Evolutionary conservation across 2,888 invertebrate genomes (phyloP).

Genomic region (Neoaliturus tenellus): DNA sequence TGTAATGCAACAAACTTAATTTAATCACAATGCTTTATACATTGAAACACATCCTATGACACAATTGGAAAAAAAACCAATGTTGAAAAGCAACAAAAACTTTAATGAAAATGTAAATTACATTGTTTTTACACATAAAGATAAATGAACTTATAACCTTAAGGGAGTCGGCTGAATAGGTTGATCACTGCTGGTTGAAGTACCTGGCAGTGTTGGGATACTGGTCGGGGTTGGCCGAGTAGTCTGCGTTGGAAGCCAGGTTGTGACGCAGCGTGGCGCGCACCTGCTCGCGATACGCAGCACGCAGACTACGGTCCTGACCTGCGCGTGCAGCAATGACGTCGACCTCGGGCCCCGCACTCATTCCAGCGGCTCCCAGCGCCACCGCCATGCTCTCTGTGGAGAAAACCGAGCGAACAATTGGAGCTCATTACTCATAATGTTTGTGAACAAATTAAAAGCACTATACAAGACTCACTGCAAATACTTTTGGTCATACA

Average conservation of each 20-base stretch:
- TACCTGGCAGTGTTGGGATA: slow-evolving; percentile 74
- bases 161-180: slow-evolving; percentile 56
- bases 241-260: slow-evolving; percentile 74
- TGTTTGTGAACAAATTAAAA: too few species aligned
- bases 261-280: slow-evolving; percentile 73
- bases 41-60: too few species aligned
- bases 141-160: slow-evolving; percentile 1
- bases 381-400: slow-evolving; percentile 72
- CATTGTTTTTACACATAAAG: slow-evolving; percentile 35
- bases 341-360: slow-evolving; percentile 72
- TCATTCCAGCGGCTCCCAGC: slow-evolving; percentile 74
- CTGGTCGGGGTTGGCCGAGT: slow-evolving; percentile 69
- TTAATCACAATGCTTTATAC: too few species aligned
- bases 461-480: too few species aligned
- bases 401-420: not conserved
- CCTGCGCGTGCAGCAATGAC: slow-evolving; percentile 74
- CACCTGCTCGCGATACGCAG: slow-evolving; percentile 75
- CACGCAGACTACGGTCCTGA: slow-evolving; percentile 73
- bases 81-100: not conserved
- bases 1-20: too few species aligned
- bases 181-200: slow-evolving; percentile 65
- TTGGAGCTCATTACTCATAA: too few species aligned
- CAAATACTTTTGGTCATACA: too few species aligned
- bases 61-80: too few species aligned
- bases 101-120: slow-evolving; percentile 30